These are phyloP conservation scores for Lochmaea capreae DNA, from an alignment of 2,888 invertebrate genomes.

Conservation along the genomic window DNA sequence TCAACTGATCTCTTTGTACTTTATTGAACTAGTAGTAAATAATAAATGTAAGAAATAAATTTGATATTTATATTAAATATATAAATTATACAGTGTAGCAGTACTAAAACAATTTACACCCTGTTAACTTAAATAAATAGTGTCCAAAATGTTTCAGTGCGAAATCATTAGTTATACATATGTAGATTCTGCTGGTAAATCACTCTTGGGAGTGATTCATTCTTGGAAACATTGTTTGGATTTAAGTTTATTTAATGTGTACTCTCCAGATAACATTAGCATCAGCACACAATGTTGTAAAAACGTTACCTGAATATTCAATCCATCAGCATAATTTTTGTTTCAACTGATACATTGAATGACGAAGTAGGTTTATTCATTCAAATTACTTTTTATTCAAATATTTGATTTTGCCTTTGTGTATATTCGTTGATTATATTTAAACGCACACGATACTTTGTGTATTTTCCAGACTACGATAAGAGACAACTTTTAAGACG, in stretches of 20 bases:
- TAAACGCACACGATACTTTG: slow-evolving; percentile 29
- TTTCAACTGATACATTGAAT: slow-evolving; percentile 24
- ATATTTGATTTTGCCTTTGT: slow-evolving; percentile 39
- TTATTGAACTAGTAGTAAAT: no score
- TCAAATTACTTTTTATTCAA: slow-evolving; percentile 37
- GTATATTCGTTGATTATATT: slow-evolving; percentile 35
- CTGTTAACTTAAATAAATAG: no score
- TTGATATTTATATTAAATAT: no score
- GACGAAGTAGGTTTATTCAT: slow-evolving; percentile 36
- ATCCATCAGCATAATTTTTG: slow-evolving; percentile 28
- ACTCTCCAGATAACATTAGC: neutral
- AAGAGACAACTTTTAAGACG: slow-evolving; percentile 25
- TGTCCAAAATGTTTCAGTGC: no score
- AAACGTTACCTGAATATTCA: neutral
- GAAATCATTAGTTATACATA: no score
- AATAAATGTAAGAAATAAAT: no score
- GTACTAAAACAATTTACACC: no score
- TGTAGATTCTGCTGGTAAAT: neutral
- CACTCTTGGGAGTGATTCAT: neutral
- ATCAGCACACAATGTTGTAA: neutral
- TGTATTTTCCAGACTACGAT: slow-evolving; percentile 35
- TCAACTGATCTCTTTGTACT: no score
- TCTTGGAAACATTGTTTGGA: neutral
- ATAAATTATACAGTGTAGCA: no score
- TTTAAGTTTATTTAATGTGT: neutral